Evolutionary conservation across 2,113 vertebrate genomes (phyloP), one percentile per base, ranked within the genome.

Genomic region (Callaeas wilsoni): DNA sequence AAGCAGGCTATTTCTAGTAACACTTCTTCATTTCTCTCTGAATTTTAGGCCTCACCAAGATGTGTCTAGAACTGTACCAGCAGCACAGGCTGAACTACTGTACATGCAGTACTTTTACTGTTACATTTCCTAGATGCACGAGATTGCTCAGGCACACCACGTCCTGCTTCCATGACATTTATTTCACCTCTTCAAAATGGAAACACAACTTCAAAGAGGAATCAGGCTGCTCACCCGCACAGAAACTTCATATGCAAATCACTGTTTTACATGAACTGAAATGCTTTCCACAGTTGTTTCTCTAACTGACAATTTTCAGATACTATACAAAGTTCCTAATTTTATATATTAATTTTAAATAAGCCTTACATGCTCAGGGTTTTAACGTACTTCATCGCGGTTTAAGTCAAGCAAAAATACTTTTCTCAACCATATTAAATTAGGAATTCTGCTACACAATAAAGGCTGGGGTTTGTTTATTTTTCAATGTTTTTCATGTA

Each of bases 151-250:
- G 74, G 80, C 47, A 84, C 60, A 56, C 29, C 67, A 53, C 0
- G 9, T 79, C 74, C 84, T 62, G 81, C 70, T 95, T 86, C 84
- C 13, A 4, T 12, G 53, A 82, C 78, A 84, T 82, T 60, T 76
- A 78, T 60, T 91, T 87, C 78, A 94, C 91, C 89, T 96, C 89
- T 69, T 89, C 49, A 73, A 79, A 95, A 91, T 5, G 62, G 65
- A 91, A 84, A 49, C 30, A 46, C n/a, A 64, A 63, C 63, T 74
- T 76, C 57, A 60, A 67, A 85, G 46, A 80, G 53, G 50, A 92
- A 59, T 23, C 25, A 39, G 32, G 49, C 74, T 64, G 47, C 42
- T 77, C 3, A 3, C 18, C 55, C 70, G 44, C 7, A 19, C 33
- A n/a, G 52, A 89, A n/a, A 11, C 37, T 84, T 75, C 3, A 4